Base-by-base conservation (phyloP, 1,140 invertebrate species). In the Branchinecta lynchi region DNA sequence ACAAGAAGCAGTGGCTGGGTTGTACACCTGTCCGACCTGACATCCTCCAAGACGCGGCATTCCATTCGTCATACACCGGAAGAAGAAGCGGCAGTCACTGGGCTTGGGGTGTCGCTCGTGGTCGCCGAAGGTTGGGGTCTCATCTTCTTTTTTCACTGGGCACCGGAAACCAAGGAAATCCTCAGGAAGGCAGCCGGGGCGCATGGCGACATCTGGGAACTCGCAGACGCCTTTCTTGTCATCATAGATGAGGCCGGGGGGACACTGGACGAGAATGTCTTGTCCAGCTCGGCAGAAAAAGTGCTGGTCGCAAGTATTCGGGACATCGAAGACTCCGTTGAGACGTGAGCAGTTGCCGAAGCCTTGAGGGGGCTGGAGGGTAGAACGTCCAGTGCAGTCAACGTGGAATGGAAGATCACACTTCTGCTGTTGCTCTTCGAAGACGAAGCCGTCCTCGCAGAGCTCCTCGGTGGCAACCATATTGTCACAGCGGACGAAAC, bases 371-470 rank as follows among this genome's bases (percentile, higher is more conserved):
- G 71, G 71, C 45, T 71, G 79, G 21, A 78, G 70, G 32, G 70
- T 68, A 7, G 73, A 66, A 65, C 78, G 71, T 15, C 74, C 73
- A 20, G 72, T 72, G 70, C 79, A 80, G 46, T 79, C 74, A 1
- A 79, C 76, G 66, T 77, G 74, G 70, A 77, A 77, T 43, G 78
- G 78, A 66, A 77, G 76, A 70, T 79, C 77, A 72, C 79, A 80
- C 21, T 75, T 73, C n/a, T 74, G 72, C 60, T 70, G 74, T 44
- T 69, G 70, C 8, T 70, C 71, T 68, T 78, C 73, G 70, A 79
- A 80, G 8, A 78, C 76, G 45, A 80, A 75, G 21, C 80, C 80
- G 70, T 80, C 79, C 0, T 78, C 76, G 73, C 80, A 81, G 5
- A 79, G 70, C 44, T 75, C 74, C 69, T 80, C 78, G 0, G 70